phyloP scores from a whole-genome alignment of 2,888 invertebrate species.

The Sympetrum striolatum region DNA sequence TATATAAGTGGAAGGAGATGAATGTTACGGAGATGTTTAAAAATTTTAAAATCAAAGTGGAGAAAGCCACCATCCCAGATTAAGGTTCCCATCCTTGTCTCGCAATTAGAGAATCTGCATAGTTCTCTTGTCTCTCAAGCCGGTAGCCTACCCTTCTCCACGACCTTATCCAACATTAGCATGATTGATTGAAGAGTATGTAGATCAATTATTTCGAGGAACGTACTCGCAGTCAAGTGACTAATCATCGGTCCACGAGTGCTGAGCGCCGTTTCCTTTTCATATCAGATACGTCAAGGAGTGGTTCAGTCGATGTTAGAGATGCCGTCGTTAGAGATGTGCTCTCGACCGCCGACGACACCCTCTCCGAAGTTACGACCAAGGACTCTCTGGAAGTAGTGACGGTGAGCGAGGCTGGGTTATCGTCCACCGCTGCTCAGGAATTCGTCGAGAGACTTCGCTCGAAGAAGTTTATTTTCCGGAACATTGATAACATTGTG shows the following conservation, averaged over 20 bases:
- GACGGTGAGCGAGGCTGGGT: neutral
- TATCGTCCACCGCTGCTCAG: neutral
- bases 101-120: too few relatives aligned
- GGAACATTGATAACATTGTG: neutral
- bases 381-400: neutral
- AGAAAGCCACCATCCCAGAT: too few relatives aligned
- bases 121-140: too few relatives aligned
- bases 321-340: too few relatives aligned
- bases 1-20: too few relatives aligned
- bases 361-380: neutral
- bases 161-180: neutral
- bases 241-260: neutral
- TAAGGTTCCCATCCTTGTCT: too few relatives aligned
- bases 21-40: too few relatives aligned
- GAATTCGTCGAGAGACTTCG: neutral
- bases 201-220: too few relatives aligned
- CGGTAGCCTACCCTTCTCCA: neutral
- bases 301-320: neutral
- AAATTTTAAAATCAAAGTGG: too few relatives aligned
- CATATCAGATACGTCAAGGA: neutral
- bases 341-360: neutral
- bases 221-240: too few relatives aligned
- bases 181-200: too few relatives aligned
- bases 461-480: constrained; percentile 1
- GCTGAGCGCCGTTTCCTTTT: neutral